Evolutionary conservation across 1,140 invertebrate genomes (phyloP).

Genomic region (Drosophila paulistorum): DNA sequence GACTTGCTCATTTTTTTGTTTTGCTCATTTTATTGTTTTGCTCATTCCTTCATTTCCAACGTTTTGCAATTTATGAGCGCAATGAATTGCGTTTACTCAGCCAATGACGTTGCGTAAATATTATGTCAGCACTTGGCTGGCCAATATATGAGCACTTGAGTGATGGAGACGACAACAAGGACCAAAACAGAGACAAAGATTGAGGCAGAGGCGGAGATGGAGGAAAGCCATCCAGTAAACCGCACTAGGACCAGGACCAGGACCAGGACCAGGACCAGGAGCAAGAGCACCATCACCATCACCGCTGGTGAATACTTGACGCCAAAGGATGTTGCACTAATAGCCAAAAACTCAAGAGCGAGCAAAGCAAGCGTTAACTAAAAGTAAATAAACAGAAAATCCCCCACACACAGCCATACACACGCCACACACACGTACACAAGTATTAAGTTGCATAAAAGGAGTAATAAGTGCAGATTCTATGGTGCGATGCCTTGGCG

Average conservation of each 20-base stretch:
- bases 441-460: constrained; percentile 63
- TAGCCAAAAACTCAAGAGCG: constrained; percentile 61
- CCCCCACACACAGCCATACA: constrained; percentile 25
- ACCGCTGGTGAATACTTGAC: constrained; percentile 55
- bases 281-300: not conserved
- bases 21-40: not conserved
- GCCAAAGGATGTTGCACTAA: constrained; percentile 59
- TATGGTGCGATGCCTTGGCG: constrained; percentile 61
- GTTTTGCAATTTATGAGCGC: constrained; percentile 68
- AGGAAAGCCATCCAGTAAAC: not conserved
- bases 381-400: constrained; percentile 64
- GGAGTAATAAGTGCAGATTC: constrained; percentile 78
- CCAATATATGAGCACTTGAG: constrained; percentile 45
- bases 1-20: not conserved
- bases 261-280: not conserved
- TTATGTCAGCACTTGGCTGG: constrained; percentile 50
- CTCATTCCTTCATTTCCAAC: not conserved
- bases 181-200: constrained; percentile 12
- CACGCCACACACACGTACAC: constrained; percentile 34
- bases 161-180: constrained; percentile 14
- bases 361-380: constrained; percentile 58
- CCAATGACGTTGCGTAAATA: constrained; percentile 51
- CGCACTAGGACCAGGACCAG: not conserved
- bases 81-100: constrained; percentile 61
- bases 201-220: constrained; percentile 5